These are phyloP conservation scores for Eulithis prunata DNA, from an alignment of 2,888 invertebrate genomes.

Conservation along the genomic window DNA sequence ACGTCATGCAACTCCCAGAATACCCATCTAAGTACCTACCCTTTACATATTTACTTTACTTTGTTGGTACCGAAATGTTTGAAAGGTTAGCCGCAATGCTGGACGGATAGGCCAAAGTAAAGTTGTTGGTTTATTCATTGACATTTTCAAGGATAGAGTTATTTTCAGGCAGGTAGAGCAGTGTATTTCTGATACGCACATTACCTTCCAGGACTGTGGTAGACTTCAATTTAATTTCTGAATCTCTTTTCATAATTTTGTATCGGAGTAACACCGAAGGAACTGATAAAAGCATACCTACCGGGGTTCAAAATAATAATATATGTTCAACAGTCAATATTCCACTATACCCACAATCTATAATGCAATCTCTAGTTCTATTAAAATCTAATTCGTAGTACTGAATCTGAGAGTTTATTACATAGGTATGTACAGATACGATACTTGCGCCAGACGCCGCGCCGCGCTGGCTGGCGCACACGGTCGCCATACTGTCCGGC, in stretches of 20 bases:
- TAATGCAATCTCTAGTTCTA: background rate
- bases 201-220: too few relatives aligned
- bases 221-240: too few relatives aligned
- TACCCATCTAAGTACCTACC: constrained; percentile 6
- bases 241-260: too few relatives aligned
- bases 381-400: constrained; percentile 6
- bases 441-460: constrained; percentile 28
- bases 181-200: too few relatives aligned
- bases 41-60: too few relatives aligned
- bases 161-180: too few relatives aligned
- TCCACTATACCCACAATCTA: too few relatives aligned
- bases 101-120: background rate
- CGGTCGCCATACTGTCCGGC: constrained; percentile 43
- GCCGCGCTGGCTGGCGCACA: constrained; percentile 51
- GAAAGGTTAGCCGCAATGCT: constrained; percentile 13
- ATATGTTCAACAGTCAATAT: background rate
- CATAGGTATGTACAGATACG: constrained; percentile 7
- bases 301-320: background rate
- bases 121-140: constrained; percentile 3
- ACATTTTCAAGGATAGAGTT: background rate
- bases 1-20: constrained; percentile 39
- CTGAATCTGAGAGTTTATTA: constrained; percentile 4
- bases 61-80: background rate
- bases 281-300: too few relatives aligned
- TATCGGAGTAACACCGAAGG: too few relatives aligned